Conservation (phyloP, 2,797 vertebrate species). For the Fringilla coelebs region DNA sequence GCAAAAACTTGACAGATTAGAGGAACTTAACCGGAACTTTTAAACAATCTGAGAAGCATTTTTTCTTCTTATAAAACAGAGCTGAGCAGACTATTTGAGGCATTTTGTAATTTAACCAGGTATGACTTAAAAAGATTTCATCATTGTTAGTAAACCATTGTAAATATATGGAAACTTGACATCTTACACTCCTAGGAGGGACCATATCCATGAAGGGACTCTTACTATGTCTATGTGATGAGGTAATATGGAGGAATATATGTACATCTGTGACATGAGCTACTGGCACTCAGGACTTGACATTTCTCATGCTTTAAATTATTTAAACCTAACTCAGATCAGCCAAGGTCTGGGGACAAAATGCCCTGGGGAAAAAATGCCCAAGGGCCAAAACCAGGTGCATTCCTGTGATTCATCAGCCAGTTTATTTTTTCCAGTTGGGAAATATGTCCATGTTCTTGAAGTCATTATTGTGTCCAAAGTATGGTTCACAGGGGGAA, state of each 20-base stretch:
- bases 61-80: not conserved
- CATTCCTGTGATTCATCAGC: not conserved
- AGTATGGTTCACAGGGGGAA: fast-evolving
- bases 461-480: not conserved
- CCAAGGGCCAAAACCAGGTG: not conserved
- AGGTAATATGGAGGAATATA: not conserved
- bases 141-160: not conserved
- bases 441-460: not conserved
- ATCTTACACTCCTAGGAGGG: fast-evolving
- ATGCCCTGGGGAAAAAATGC: fast-evolving
- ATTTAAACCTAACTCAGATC: not conserved
- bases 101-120: not conserved
- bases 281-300: not conserved
- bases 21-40: not conserved
- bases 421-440: not conserved
- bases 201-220: not conserved
- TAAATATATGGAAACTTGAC: not conserved
- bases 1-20: not conserved
- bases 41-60: not conserved
- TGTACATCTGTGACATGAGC: not conserved
- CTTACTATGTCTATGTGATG: fast-evolving
- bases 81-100: fast-evolving
- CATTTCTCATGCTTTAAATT: not conserved
- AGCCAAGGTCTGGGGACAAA: not conserved
- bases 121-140: not conserved